phyloP scores from a whole-genome alignment of 2,113 vertebrate genomes.

The Dicaeum eximium region DNA sequence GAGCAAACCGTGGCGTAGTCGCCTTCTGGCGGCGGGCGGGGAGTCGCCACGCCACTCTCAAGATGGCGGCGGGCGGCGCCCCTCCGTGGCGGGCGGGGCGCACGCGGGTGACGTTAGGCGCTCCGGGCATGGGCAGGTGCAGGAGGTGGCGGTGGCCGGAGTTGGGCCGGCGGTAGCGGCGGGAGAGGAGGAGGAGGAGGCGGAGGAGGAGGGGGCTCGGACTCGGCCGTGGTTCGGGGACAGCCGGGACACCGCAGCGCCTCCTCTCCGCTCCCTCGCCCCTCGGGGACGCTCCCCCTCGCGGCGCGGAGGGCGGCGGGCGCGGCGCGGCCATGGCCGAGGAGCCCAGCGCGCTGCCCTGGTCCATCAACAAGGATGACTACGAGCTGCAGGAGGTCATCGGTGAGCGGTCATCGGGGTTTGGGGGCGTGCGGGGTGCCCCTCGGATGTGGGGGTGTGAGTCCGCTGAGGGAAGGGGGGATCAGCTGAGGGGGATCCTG shows the following conservation, averaged over 20 bases:
- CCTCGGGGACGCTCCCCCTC: conserved; percentile 24
- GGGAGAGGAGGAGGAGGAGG: background rate
- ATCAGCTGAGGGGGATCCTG: background rate
- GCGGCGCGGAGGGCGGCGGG: conserved; percentile 1
- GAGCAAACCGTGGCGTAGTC: fast-evolving
- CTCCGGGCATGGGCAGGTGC: conserved; percentile 52
- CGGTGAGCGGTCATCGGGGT: conserved; percentile 76
- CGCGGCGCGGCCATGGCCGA: conserved; percentile 84
- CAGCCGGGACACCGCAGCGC: background rate
- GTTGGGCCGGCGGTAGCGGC: conserved; percentile 55
- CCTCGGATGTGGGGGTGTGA: background rate
- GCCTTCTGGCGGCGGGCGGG: fast-evolving
- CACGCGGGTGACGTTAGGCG: conserved; percentile 60
- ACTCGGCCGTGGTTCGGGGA: background rate
- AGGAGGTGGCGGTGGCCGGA: conserved; percentile 39
- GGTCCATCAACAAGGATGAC: conserved; percentile 96
- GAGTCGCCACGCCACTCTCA: conserved; percentile 1
- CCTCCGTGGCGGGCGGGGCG: background rate
- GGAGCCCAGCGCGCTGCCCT: conserved; percentile 88
- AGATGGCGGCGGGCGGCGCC: conserved; percentile 32
- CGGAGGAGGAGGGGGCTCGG: background rate
- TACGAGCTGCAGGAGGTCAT: conserved; percentile 97
- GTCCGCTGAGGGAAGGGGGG: background rate
- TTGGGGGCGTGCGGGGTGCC: background rate
- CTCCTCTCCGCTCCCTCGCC: background rate